These are phyloP conservation scores for Drosophila watanabei DNA, from an alignment of 1,140 invertebrate genomes.

Conservation along the genomic window DNA sequence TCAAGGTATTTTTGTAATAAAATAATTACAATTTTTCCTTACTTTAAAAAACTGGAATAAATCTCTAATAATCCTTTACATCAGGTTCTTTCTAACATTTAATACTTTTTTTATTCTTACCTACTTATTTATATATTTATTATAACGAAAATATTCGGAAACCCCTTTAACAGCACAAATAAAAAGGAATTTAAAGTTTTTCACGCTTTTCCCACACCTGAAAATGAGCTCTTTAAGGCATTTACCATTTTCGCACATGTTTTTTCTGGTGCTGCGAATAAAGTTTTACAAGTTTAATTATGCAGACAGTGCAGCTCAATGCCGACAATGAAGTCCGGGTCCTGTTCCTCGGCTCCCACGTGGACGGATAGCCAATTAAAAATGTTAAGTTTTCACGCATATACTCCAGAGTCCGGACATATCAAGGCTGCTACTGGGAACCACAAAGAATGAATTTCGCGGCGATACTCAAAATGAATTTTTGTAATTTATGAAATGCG, in stretches of 20 bases:
- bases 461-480: constrained; percentile 35
- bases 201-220: too few relatives aligned
- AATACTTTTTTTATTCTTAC: neutral
- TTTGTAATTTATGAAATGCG: constrained; percentile 44
- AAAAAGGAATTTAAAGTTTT: neutral
- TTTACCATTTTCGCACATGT: constrained; percentile 4
- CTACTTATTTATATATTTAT: neutral
- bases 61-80: too few relatives aligned
- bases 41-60: neutral
- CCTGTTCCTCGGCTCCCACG: neutral
- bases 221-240: neutral
- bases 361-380: constrained; percentile 46
- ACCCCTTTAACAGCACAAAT: neutral
- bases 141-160: neutral
- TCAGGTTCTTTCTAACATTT: neutral
- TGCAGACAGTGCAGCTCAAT: constrained; percentile 35
- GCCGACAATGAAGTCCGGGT: constrained; percentile 28
- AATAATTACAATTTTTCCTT: neutral
- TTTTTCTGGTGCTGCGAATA: neutral
- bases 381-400: constrained; percentile 31
- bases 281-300: constrained; percentile 54
- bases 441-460: constrained; percentile 14
- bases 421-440: constrained; percentile 8
- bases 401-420: neutral
- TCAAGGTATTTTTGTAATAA: neutral